phyloP scores from a whole-genome alignment of 2,113 vertebrate species.

The Ailuropoda melanoleuca region DNA sequence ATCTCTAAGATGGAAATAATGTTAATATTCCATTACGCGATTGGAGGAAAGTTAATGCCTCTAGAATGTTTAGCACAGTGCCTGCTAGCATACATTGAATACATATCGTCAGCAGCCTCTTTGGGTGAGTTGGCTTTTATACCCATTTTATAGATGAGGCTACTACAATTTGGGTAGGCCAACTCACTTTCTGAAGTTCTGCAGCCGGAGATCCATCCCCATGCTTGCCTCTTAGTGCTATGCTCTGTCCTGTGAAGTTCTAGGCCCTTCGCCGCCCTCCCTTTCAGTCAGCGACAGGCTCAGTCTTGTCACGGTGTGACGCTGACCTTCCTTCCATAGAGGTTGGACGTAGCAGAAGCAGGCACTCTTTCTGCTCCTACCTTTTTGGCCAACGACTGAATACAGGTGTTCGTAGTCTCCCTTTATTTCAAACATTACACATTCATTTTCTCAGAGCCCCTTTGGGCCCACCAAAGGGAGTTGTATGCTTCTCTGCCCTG shows the following conservation, averaged over 20 bases:
- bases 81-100: accelerated
- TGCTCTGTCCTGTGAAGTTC: background rate
- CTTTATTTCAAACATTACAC: background rate
- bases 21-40: background rate
- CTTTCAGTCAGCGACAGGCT: background rate
- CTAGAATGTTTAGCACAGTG: background rate
- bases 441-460: background rate
- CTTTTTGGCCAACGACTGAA: background rate
- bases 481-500: background rate
- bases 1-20: background rate
- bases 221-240: too few relatives aligned
- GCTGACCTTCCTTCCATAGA: background rate
- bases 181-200: background rate
- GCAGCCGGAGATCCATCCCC: too few relatives aligned
- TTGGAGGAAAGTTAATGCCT: background rate
- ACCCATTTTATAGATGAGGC: background rate
- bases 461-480: background rate
- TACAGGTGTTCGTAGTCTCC: background rate
- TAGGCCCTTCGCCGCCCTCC: background rate
- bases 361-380: background rate
- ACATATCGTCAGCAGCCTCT: background rate
- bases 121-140: background rate
- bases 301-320: too few relatives aligned
- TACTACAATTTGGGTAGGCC: background rate
- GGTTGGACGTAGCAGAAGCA: background rate